Conservation (phyloP, 1,140 invertebrate genomes). For the Drosophila watanabei region DNA sequence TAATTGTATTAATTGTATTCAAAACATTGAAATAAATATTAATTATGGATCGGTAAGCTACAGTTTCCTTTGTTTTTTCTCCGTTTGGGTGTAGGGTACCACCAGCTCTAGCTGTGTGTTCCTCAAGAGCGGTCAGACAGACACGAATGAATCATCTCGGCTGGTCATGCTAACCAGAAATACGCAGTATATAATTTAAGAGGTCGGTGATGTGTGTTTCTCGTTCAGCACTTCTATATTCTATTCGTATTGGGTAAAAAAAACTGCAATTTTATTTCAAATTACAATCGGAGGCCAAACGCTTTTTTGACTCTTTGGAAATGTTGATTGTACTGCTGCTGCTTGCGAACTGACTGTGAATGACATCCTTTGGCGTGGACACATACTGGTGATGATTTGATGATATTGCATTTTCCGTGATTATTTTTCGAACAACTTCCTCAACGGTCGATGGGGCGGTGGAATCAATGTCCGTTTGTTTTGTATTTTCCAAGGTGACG, state of each 20-base stretch:
- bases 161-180: too few relatives aligned
- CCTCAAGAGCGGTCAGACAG: too few relatives aligned
- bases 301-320: conserved; percentile 28
- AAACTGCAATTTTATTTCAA: conserved; percentile 20
- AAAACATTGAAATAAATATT: conserved; percentile 28
- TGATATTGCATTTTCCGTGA: conserved; percentile 34
- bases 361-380: conserved; percentile 28
- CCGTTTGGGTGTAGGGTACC: neutral
- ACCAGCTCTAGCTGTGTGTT: too few relatives aligned
- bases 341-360: conserved; percentile 18
- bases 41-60: conserved; percentile 12
- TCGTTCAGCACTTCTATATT: too few relatives aligned
- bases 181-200: too few relatives aligned
- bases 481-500: conserved; percentile 60
- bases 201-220: too few relatives aligned
- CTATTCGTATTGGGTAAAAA: neutral
- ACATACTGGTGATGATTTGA: conserved; percentile 11
- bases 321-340: conserved; percentile 22
- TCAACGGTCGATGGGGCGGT: conserved; percentile 28
- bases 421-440: conserved; percentile 61
- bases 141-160: too few relatives aligned
- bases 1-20: conserved; percentile 32
- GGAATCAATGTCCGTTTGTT: conserved; percentile 18
- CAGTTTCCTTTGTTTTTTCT: neutral
- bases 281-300: conserved; percentile 36